Percentiles rank a stretch among this genome's conserved stretches.
phyloP scores from a whole-genome alignment of 2,113 vertebrate species.

The Pipra filicauda region DNA sequence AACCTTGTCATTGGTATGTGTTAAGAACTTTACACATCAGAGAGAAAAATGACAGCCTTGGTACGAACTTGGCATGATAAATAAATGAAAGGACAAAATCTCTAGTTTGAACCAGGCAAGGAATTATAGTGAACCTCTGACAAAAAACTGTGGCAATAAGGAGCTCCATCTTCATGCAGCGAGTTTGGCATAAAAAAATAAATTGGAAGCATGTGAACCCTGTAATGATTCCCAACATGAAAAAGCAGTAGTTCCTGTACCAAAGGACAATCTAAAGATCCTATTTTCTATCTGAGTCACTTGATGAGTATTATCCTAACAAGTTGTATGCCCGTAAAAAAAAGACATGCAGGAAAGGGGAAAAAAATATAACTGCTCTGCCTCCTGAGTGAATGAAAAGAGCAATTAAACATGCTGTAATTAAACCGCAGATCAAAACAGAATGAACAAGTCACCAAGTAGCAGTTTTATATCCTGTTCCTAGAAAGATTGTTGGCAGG shows the following conservation, averaged over 20 bases:
- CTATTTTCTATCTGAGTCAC: background rate
- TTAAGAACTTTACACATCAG: background rate
- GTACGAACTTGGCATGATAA: background rate
- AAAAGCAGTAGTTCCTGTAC: background rate
- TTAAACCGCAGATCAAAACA: conserved; percentile 24
- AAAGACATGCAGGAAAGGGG: background rate
- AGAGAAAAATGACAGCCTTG: background rate
- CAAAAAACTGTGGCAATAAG: background rate
- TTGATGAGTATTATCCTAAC: background rate
- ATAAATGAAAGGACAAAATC: background rate
- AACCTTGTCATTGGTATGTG: background rate
- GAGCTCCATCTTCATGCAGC: background rate
- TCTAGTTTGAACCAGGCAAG: background rate
- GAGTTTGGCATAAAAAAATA: background rate
- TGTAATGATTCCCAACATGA: background rate
- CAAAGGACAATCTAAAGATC: background rate
- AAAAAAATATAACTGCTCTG: background rate
- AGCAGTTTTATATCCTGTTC: conserved; percentile 45
- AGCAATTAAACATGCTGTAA: conserved; percentile 27
- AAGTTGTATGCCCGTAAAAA: background rate
- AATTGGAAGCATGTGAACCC: background rate
- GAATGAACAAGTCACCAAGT: conserved; percentile 14
- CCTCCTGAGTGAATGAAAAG: background rate
- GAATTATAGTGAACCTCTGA: background rate
- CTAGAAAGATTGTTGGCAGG: conserved; percentile 55